Base-by-base conservation (phyloP, 1,140 invertebrate species). In the Apocrypta bakeri region DNA sequence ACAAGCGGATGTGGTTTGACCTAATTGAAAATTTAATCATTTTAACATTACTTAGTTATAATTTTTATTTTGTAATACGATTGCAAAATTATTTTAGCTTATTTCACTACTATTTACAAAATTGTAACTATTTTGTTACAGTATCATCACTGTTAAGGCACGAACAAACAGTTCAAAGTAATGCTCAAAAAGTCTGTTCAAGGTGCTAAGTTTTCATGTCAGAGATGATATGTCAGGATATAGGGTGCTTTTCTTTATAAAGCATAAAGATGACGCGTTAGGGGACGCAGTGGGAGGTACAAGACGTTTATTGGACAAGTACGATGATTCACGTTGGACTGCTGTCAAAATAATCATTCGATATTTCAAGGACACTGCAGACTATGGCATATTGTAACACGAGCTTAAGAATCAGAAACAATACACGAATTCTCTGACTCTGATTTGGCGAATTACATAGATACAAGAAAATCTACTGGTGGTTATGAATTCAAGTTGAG, bases 1-100 rank as follows among this genome's bases (percentile, higher is more conserved):
- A 98, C 88, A 56, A 94, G 88, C 17, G 97, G 97, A 93, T 98
- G 96, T 27, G 97, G 95, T 92, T 97, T 96, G 42, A 92, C 83
- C 87, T 91, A n/a, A 27, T 21, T 66, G n/a, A 64, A 48, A 72
- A 68, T 79, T 68, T 24, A 73, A 61, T 76, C 7, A 40, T 29
- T 82, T 68, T 14, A 56, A 0, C 48, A 29, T 40, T n/a, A n/a
- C n/a, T n/a, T n/a, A n/a, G n/a, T n/a, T n/a, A n/a, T n/a, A n/a
- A n/a, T n/a, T n/a, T n/a, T n/a, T n/a, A n/a, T n/a, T n/a, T n/a
- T n/a, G n/a, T n/a, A n/a, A n/a, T n/a, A n/a, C n/a, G n/a, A n/a
- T n/a, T n/a, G n/a, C n/a, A n/a, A n/a, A n/a, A n/a, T n/a, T n/a
- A n/a, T n/a, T n/a, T n/a, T n/a, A n/a, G n/a, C n/a, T n/a, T n/a